These are phyloP conservation scores for Rugalucina vietnamica DNA, from an alignment of 2,888 invertebrate species.

Conservation along the genomic window DNA sequence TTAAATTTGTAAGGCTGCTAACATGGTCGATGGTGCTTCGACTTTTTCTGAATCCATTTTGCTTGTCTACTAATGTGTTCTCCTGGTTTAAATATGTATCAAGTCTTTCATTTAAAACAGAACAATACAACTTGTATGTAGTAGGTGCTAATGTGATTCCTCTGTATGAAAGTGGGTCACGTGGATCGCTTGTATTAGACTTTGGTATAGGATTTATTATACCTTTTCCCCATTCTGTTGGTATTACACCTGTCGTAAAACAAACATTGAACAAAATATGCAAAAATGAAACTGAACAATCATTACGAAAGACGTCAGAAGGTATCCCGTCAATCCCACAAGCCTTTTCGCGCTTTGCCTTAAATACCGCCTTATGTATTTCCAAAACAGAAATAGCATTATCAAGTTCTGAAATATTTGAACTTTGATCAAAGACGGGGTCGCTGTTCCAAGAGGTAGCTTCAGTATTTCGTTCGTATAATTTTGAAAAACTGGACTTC, in stretches of 20 bases:
- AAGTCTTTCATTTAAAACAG: conserved; percentile 25
- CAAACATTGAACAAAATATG: conserved; percentile 38
- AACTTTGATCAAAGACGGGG: not conserved
- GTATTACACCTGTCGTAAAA: conserved; percentile 28
- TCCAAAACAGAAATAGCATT: conserved; percentile 1
- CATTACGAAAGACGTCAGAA: conserved; percentile 30
- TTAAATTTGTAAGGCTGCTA: not conserved
- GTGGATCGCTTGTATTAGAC: conserved; percentile 10
- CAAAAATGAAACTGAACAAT: conserved; percentile 19
- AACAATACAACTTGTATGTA: conserved; percentile 32
- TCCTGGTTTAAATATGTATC: not conserved
- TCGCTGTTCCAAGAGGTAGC: not conserved
- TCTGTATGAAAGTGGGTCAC: conserved; percentile 33
- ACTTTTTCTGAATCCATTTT: conserved; percentile 37
- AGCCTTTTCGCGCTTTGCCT: conserved; percentile 32
- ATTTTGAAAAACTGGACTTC: not conserved
- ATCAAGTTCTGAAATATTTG: not conserved
- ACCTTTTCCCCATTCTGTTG: conserved; percentile 29
- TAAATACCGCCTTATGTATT: conserved; percentile 3
- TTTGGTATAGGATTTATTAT: conserved; percentile 40
- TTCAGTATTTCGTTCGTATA: not conserved
- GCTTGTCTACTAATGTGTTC: conserved; percentile 24
- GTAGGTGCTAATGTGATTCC: conserved; percentile 31
- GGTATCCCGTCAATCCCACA: conserved; percentile 29
- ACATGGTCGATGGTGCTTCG: conserved; percentile 33